Evolutionary conservation across 1,140 invertebrate species (phyloP), one percentile per base, ranked within the genome.

Genomic region (Pseudobourletiella spinata): DNA sequence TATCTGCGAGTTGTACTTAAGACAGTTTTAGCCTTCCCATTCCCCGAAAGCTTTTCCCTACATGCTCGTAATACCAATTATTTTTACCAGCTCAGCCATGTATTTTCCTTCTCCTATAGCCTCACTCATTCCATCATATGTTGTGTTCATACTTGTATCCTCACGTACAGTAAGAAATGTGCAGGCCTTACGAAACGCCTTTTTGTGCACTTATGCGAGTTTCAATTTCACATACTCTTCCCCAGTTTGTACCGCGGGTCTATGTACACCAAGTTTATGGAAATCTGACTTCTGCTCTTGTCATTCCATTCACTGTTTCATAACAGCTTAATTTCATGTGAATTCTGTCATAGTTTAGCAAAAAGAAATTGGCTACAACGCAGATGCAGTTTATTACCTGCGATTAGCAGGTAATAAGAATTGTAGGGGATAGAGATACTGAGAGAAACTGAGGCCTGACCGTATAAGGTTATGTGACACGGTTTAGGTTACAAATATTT

Each of bases 51-150:
- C 57, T 50, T 50, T 59, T 43, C 46, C 44, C 46, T 59, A 32
- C 48, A 11, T 39, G 32, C 48, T 22, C 48, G 26, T 60, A 60
- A 60, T 60, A 48, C 58, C 58, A 60, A 60, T 60, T 60, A 60
- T 60, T 60, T 60, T 60, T 60, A 60, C 58, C 58, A 60, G 52
- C 52, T 60, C 58, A 60, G 32, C 29, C 58, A 50, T 60, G 58
- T 39, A 35, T 52, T 50, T 35, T 39, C 20, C 58, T 39, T 29
- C 30, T 35, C 44, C 6, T 6, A 46, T 20, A 11, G 15, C 6
- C 44, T 39, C 32, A n/a, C 8, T 11, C 8, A 39, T n/a, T n/a
- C 8, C 32, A 8, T 39, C n/a, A 39, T 39, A 8, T 39, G 8
- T 39, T 39, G 44, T 18, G 6, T 6, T 6, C 44, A 6, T 14